Evolutionary conservation across 2,797 vertebrate species (phyloP).

Genomic region (Toxotes lorentzi): DNA sequence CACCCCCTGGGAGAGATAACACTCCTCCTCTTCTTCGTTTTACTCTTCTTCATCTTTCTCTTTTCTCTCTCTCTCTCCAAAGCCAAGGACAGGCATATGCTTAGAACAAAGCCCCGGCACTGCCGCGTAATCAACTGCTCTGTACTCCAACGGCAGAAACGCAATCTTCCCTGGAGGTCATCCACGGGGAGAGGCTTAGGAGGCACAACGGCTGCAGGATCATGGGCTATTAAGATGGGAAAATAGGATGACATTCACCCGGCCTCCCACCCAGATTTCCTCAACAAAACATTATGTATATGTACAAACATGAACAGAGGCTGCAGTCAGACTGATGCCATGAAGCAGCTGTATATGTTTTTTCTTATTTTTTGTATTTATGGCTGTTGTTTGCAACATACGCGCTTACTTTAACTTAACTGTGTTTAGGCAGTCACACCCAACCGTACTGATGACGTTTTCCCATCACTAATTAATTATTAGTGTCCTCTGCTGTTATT

Average conservation of each 20-base stretch:
- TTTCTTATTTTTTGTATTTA: background rate
- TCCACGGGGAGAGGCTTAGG: conserved; percentile 68
- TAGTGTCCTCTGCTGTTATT: background rate
- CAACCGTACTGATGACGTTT: conserved; percentile 6
- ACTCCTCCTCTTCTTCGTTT: conserved; percentile 46
- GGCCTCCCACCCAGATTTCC: conserved; percentile 10
- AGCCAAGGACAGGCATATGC: conserved; percentile 78
- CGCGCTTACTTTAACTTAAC: background rate
- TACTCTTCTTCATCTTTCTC: conserved; percentile 52
- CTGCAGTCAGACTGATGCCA: background rate
- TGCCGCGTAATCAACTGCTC: conserved; percentile 76
- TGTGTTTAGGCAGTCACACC: background rate
- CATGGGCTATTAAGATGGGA: conserved; percentile 69
- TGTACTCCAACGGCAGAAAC: conserved; percentile 60
- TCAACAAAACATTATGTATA: background rate
- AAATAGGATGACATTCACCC: conserved; percentile 65
- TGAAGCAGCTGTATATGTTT: background rate
- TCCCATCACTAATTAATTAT: conserved; percentile 8
- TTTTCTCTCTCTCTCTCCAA: conserved; percentile 37
- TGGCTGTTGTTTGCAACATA: background rate
- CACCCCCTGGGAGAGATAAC: conserved; percentile 69
- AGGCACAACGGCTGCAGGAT: conserved; percentile 58
- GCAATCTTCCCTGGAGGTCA: conserved; percentile 78
- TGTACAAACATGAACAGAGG: conserved; percentile 17
- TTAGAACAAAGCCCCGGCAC: conserved; percentile 74